Evolutionary conservation across 2,888 invertebrate species (phyloP).

Genomic region (Ectropis crepuscularia): DNA sequence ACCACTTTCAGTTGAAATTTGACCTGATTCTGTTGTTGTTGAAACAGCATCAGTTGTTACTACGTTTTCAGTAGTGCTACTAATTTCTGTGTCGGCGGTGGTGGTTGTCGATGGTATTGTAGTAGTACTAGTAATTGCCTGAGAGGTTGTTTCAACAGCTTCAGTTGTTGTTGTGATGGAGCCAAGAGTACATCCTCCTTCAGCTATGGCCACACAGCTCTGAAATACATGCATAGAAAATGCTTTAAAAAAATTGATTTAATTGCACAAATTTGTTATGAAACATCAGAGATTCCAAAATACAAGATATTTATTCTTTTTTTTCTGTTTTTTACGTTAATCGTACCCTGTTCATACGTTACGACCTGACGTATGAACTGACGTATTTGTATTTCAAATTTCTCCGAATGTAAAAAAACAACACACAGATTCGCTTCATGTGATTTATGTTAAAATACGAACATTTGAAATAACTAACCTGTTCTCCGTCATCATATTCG

Average conservation of each 20-base stretch:
- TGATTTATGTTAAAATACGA: too few relatives aligned
- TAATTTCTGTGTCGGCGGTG: neutral
- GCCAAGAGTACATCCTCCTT: slow-evolving; percentile 27
- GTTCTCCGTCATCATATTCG: slow-evolving; percentile 45
- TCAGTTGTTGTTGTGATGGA: slow-evolving; percentile 6
- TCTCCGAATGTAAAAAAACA: neutral
- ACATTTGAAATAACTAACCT: slow-evolving; percentile 37
- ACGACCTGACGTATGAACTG: too few relatives aligned
- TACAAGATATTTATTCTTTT: too few relatives aligned
- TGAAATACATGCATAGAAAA: slow-evolving; percentile 9
- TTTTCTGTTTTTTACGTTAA: too few relatives aligned
- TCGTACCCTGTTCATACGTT: too few relatives aligned
- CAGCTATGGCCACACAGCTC: slow-evolving; percentile 19
- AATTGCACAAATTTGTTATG: too few relatives aligned
- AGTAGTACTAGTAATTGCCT: neutral
- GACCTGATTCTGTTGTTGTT: slow-evolving; percentile 8
- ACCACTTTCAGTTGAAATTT: neutral
- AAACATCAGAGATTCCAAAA: too few relatives aligned
- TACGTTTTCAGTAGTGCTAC: neutral
- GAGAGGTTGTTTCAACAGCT: slow-evolving; percentile 6
- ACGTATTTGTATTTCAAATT: too few relatives aligned
- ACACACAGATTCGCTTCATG: too few relatives aligned
- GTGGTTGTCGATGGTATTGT: neutral
- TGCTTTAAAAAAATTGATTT: neutral
- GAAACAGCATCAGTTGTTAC: too few relatives aligned